phyloP scores from a whole-genome alignment of 2,113 vertebrate species.

The Anser brachyrhynchus region DNA sequence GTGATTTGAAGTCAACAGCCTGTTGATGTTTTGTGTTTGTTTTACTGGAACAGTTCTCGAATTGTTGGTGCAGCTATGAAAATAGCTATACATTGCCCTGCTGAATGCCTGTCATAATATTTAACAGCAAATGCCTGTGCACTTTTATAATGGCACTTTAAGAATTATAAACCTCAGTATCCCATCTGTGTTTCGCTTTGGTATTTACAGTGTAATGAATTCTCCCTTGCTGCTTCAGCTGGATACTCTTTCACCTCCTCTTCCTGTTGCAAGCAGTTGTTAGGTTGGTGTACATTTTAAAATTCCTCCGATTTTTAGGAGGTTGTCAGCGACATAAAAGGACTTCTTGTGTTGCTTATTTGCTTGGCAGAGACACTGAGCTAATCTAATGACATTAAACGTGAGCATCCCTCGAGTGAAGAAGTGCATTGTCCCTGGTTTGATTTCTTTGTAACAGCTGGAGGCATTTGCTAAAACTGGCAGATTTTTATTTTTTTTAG shows the following conservation, averaged over 20 bases:
- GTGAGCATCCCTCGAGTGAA: background rate
- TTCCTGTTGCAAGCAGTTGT: constrained; percentile 8
- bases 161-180: background rate
- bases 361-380: background rate
- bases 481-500: background rate
- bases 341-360: background rate
- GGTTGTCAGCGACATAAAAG: background rate
- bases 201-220: background rate
- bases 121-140: background rate
- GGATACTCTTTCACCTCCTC: constrained; percentile 16
- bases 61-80: background rate
- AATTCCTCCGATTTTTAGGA: background rate
- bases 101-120: background rate
- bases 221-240: background rate
- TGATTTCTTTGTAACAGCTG: background rate
- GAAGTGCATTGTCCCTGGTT: background rate
- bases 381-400: background rate
- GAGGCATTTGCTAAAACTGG: background rate
- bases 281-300: background rate
- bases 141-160: background rate
- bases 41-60: background rate
- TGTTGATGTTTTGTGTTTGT: background rate
- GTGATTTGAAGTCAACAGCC: background rate
- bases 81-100: background rate
- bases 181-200: background rate